phyloP scores from a whole-genome alignment of 2,888 invertebrate genomes.

The Cerceris ruficornis region DNA sequence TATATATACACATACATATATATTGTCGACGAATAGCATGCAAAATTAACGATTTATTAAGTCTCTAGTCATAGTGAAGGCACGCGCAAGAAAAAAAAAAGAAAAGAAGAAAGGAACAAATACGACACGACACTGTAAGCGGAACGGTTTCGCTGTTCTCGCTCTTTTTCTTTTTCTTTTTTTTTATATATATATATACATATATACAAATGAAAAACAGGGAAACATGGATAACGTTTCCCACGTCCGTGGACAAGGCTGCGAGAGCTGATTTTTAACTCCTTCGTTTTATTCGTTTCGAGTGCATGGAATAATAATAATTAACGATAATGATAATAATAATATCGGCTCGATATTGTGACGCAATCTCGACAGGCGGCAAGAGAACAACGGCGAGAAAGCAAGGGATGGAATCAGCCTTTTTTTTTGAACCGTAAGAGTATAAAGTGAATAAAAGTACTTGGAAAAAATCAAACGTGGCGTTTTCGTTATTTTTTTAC shows the following conservation, averaged over 20 bases:
- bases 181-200: background rate
- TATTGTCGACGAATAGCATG: constrained; percentile 58
- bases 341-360: constrained; percentile 35
- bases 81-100: constrained; percentile 46
- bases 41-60: constrained; percentile 72
- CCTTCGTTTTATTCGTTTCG: constrained; percentile 28
- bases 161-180: constrained; percentile 7
- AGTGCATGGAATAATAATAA: constrained; percentile 23
- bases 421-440: constrained; percentile 63
- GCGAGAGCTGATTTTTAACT: constrained; percentile 29
- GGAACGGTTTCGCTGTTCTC: constrained; percentile 18
- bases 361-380: constrained; percentile 24
- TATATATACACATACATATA: constrained; percentile 24
- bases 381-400: constrained; percentile 44
- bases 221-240: constrained; percentile 6
- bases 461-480: constrained; percentile 66
- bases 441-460: constrained; percentile 72
- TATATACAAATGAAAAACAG: background rate
- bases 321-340: constrained; percentile 8
- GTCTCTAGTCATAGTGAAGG: constrained; percentile 76
- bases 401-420: constrained; percentile 45
- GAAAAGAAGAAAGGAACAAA: constrained; percentile 24
- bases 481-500: constrained; percentile 57
- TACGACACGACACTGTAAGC: constrained; percentile 26
- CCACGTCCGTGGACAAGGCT: constrained; percentile 36